Evolutionary conservation across 2,797 vertebrate species (phyloP).

Genomic region (Lophotriccus pileatus): DNA sequence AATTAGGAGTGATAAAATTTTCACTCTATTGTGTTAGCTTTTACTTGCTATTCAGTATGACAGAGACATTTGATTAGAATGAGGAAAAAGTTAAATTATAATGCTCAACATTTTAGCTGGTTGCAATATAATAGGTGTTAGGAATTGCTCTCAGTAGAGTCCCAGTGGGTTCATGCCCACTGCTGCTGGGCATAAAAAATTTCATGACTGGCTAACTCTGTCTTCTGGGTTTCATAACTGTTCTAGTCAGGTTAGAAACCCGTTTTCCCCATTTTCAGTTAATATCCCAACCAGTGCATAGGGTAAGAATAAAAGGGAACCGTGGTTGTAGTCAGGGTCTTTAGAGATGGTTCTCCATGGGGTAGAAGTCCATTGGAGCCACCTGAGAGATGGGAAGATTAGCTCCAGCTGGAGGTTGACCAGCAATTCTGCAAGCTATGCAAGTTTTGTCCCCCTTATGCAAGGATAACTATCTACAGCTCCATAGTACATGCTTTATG

Average conservation of each 20-base stretch:
- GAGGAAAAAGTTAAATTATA: neutral
- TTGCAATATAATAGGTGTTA: neutral
- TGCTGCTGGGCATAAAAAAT: neutral
- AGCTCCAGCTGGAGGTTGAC: neutral
- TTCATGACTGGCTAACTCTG: neutral
- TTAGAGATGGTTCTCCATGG: neutral
- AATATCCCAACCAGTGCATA: neutral
- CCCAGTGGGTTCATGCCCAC: neutral
- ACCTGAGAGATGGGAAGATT: neutral
- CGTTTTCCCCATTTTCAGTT: neutral
- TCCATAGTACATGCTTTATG: neutral
- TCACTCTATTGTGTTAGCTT: neutral
- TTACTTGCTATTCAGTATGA: neutral
- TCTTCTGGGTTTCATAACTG: neutral
- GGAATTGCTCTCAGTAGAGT: neutral
- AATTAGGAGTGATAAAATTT: neutral
- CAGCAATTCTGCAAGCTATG: neutral
- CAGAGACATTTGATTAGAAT: neutral
- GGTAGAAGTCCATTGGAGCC: neutral
- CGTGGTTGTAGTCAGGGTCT: neutral
- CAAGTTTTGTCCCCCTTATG: neutral
- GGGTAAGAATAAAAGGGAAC: neutral
- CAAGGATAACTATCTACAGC: neutral
- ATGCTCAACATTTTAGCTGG: neutral
- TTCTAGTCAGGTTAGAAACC: neutral